Evolutionary conservation across 2,797 vertebrate species (phyloP), one percentile per base, ranked within the genome.

Genomic region (Erithacus rubecula): DNA sequence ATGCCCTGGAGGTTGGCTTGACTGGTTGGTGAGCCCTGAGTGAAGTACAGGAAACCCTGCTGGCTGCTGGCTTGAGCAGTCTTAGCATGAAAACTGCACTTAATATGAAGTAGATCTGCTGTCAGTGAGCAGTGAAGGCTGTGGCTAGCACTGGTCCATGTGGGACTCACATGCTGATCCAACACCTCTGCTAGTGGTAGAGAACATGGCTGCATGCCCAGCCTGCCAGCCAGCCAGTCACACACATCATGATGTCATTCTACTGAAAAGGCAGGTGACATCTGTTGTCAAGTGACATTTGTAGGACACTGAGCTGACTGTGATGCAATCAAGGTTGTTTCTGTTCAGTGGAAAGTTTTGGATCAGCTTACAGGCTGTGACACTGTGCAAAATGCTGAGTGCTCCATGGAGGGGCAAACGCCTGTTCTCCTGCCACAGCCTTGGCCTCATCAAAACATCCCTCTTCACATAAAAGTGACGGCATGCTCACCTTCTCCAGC

Each of bases 261-360:
- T 65, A 52, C 95, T 77, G 92, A 97, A 96, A 96, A 91, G 88
- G 97, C 86, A 93, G 96, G 95, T 96, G 95, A 93, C 97, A 96
- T 96, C 95, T 97, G 96, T 88, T 93, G 96, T 94, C 93, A 93
- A 93, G 75, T 91, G 96, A 96, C 92, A 97, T 96, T 96, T 95
- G 72, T 92, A 93, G 94, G 95, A 89, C 96, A 85, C 88, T 11
- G 39, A 13, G 39, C 71, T 82, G 90, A 21, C 78, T 65, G 94
- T 98, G 98, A 98, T 98, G 98, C 97, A 98, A 98, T 89, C 83
- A n/a, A 79, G 92, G 96, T 91, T 95, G 93, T 92, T 96, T 94
- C 96, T 97, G 96, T 85, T 93, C 89, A 95, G 67, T 98, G 98
- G 98, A 98, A 98, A 98, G 96, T 97, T 91, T 84, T 15, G 55